phyloP scores from a whole-genome alignment of 2,113 vertebrate species.

The Glaucidium brasilianum region DNA sequence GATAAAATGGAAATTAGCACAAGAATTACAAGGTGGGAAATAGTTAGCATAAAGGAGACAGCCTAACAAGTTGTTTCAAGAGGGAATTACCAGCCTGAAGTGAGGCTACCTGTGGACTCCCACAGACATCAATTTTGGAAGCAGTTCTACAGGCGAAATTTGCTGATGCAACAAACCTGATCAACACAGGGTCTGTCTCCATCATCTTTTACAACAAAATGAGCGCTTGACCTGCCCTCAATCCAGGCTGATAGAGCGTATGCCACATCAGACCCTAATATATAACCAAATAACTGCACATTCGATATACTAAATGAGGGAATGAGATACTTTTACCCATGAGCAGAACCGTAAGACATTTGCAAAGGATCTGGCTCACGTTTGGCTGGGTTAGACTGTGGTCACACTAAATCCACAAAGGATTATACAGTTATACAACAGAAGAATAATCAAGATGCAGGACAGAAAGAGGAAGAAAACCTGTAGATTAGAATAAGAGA shows the following conservation, averaged over 20 bases:
- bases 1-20: conserved; percentile 1
- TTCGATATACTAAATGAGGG: background rate
- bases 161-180: background rate
- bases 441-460: background rate
- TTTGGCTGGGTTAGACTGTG: background rate
- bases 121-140: background rate
- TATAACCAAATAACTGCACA: background rate
- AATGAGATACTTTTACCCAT: background rate
- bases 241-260: background rate
- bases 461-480: background rate
- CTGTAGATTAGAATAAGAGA: background rate
- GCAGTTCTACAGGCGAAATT: background rate
- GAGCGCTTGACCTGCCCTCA: background rate
- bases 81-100: background rate
- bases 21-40: background rate
- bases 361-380: background rate
- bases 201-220: background rate
- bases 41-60: background rate
- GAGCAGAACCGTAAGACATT: background rate
- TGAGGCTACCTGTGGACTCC: background rate
- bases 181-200: background rate
- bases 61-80: background rate
- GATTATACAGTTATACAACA: background rate
- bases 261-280: background rate
- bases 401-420: background rate